Conservation (phyloP, 2,113 vertebrate genomes). For the Cryptomyrus ogoouensis region DNA sequence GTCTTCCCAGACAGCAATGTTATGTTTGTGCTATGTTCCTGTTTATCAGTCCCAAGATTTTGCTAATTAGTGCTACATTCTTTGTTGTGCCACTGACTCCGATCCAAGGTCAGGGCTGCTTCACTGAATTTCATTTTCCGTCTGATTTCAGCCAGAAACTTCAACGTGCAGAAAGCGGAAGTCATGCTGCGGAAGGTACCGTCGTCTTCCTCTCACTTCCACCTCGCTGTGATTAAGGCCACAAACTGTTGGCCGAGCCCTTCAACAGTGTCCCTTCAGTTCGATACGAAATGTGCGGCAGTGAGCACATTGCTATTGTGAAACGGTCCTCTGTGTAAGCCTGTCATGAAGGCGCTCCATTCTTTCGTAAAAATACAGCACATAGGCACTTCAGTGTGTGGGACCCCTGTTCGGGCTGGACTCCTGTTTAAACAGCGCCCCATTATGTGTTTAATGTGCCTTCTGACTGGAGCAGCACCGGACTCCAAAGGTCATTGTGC, state of each 20-base stretch:
- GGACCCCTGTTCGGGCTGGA: not conserved
- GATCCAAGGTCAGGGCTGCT: not conserved
- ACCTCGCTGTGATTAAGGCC: not conserved
- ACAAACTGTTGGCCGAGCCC: not conserved
- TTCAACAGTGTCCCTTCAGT: not conserved
- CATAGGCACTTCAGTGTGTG: not conserved
- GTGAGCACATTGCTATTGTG: not conserved
- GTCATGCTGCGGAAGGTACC: conserved; percentile 91
- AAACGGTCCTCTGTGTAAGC: not conserved
- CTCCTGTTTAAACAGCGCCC: not conserved
- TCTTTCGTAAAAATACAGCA: not conserved
- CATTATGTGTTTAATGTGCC: not conserved
- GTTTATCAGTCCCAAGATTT: not conserved
- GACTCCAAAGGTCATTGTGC: not conserved
- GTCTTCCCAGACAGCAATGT: not conserved
- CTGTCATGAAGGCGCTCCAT: not conserved
- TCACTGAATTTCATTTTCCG: not conserved
- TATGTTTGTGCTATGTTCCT: not conserved
- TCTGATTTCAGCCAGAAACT: conserved; percentile 75
- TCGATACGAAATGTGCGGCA: not conserved
- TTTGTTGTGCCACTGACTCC: not conserved
- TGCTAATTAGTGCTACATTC: not conserved
- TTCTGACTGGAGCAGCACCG: not conserved
- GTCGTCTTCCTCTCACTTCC: not conserved
- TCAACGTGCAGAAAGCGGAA: conserved; percentile 84